Percentiles rank a stretch among this genome's conserved stretches.
phyloP scores from a whole-genome alignment of 92 coral and sea anemone genomes.

The Palythoa grandiflora region DNA sequence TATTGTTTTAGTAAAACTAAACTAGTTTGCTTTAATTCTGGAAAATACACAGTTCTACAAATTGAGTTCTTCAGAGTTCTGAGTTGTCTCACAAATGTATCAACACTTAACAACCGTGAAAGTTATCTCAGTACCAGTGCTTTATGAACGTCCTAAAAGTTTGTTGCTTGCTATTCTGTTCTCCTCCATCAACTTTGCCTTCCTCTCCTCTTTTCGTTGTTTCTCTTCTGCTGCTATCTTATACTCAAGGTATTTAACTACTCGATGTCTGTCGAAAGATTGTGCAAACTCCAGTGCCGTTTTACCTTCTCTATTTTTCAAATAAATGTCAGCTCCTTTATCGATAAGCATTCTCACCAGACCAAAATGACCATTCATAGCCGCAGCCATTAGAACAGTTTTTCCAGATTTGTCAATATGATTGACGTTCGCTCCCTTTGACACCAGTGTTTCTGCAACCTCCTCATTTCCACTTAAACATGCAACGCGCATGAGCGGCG shows the following conservation, averaged over 20 bases:
- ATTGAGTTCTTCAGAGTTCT: too few species aligned
- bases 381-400: slow-evolving; percentile 94
- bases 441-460: slow-evolving; percentile 83
- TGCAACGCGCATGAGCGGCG: slow-evolving; percentile 98
- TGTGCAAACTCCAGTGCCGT: slow-evolving; percentile 95
- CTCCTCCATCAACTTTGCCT: slow-evolving; percentile 85
- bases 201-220: slow-evolving; percentile 91
- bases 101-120: not conserved
- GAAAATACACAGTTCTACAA: too few species aligned
- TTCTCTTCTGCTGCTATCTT: slow-evolving; percentile 87
- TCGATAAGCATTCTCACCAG: slow-evolving; percentile 93
- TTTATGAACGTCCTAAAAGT: slow-evolving; percentile 22
- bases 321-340: slow-evolving; percentile 91
- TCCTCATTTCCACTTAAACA: slow-evolving; percentile 91
- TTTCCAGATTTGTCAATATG: slow-evolving; percentile 92
- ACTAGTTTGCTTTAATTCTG: too few species aligned
- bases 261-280: slow-evolving; percentile 89
- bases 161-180: slow-evolving; percentile 46
- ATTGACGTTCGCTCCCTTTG: slow-evolving; percentile 91
- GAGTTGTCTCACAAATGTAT: not conserved
- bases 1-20: too few species aligned
- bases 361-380: slow-evolving; percentile 95
- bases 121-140: not conserved
- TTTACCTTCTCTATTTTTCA: slow-evolving; percentile 92
- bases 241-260: slow-evolving; percentile 88